Base-by-base conservation (phyloP, 2,888 invertebrate genomes). In the Elmis aenea region DNA sequence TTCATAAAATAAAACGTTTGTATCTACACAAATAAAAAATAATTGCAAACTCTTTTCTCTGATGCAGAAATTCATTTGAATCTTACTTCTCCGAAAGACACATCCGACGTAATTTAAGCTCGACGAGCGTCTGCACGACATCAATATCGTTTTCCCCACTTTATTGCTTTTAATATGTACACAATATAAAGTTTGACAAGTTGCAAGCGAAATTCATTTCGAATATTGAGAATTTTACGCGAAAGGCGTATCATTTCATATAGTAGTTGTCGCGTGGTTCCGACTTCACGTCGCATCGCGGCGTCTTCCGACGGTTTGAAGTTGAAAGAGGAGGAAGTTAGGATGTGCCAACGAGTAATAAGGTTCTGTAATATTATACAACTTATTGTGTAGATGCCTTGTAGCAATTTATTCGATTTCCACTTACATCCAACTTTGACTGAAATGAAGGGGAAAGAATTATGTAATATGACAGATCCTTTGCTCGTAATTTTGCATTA, bases 131-230 rank as follows among this genome's bases (percentile, higher is more conserved):
- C 18, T 8, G 5, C 5, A 18, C 18, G 14, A 39, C 34, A 44
- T 44, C 43, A 39, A 38, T 39, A 44, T 38, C 43, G 36, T 32
- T 30, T 40, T 57, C 57, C 50, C 50, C 57, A 61, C 56, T 61
- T 59, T 61, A 61, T 61, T 61, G 59, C 59, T 59, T 61, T 58
- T 61, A 59, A 61, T 60, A 61, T 60, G 59, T 61, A 59, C 59
- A 60, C 61, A 61, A 60, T 59, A 61, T 61, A 59, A 60, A 60
- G 59, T 61, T 61, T 60, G 61, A 61, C 61, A 61, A 61, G 59
- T 59, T 59, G 57, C 58, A 58, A 39, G 50, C 49, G 54, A 51
- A 57, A 61, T 58, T 61, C 59, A 57, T 59, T 58, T 54, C 54
- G 53, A 58, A 59, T 60, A 59, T 60, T 59, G 59, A 60, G 56